Conservation (phyloP, 2,113 vertebrate species). For the Elgaria multicarinata region DNA sequence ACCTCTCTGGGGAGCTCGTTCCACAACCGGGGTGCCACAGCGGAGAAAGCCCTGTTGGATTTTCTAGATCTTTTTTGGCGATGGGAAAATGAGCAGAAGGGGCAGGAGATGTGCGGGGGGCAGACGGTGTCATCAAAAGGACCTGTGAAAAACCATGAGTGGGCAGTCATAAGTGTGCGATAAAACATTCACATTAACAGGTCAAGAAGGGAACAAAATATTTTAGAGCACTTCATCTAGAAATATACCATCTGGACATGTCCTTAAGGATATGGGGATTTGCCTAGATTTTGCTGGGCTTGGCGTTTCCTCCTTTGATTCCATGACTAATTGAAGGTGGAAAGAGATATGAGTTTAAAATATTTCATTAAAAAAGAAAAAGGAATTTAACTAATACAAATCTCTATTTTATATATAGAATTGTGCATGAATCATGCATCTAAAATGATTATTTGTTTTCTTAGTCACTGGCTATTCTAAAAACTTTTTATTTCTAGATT, state of each 20-base stretch:
- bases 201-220: neutral
- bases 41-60: no score
- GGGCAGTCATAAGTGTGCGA: no score
- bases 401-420: neutral
- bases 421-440: conserved; percentile 7
- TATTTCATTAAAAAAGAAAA: neutral
- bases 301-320: neutral
- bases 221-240: neutral
- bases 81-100: no score
- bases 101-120: no score
- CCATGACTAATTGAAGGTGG: neutral
- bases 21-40: no score
- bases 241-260: neutral
- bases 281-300: neutral
- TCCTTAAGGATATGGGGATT: neutral
- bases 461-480: neutral
- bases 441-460: neutral
- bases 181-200: no score
- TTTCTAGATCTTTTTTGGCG: no score
- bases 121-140: no score
- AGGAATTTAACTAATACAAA: neutral
- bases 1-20: no score
- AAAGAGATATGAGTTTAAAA: neutral
- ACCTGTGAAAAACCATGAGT: no score
- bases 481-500: neutral